Percentiles rank a stretch among this genome's conserved stretches.
Conservation (phyloP, 2,113 vertebrate genomes). For the Phalacrocorax aristotelis region DNA sequence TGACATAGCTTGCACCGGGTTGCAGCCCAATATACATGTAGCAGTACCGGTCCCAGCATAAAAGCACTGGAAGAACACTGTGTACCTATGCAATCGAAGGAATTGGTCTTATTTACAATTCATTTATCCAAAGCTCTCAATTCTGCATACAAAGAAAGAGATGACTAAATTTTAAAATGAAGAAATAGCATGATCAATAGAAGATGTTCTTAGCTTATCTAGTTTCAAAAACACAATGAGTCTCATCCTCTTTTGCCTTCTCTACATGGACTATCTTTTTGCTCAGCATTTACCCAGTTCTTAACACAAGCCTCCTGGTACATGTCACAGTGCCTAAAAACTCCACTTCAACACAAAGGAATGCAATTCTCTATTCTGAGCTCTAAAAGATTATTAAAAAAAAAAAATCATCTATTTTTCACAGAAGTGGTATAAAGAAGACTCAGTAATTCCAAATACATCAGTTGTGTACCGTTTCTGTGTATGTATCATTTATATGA, state of each 20-base stretch:
- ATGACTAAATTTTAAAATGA: not conserved
- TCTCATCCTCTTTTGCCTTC: not conserved
- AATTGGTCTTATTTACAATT: not conserved
- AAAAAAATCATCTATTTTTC: not conserved
- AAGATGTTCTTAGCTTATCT: not conserved
- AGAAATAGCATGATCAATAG: fast-evolving
- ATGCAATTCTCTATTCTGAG: not conserved
- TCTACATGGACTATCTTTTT: not conserved
- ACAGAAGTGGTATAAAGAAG: not conserved
- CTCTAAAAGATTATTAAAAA: not conserved
- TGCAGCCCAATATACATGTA: not conserved
- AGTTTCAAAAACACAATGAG: not conserved
- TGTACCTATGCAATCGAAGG: not conserved
- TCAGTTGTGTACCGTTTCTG: not conserved
- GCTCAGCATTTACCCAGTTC: not conserved
- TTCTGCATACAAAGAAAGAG: not conserved
- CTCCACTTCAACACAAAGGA: not conserved
- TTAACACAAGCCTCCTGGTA: not conserved
- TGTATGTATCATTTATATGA: not conserved
- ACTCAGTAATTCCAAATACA: not conserved
- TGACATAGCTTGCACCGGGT: not conserved
- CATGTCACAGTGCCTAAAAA: not conserved
- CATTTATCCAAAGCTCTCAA: not conserved
- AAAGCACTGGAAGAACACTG: not conserved
- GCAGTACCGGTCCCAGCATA: not conserved